Percentiles rank a stretch among this genome's conserved stretches.
phyloP scores from a whole-genome alignment of 2,888 invertebrate species.

The Encarsia formosa region DNA sequence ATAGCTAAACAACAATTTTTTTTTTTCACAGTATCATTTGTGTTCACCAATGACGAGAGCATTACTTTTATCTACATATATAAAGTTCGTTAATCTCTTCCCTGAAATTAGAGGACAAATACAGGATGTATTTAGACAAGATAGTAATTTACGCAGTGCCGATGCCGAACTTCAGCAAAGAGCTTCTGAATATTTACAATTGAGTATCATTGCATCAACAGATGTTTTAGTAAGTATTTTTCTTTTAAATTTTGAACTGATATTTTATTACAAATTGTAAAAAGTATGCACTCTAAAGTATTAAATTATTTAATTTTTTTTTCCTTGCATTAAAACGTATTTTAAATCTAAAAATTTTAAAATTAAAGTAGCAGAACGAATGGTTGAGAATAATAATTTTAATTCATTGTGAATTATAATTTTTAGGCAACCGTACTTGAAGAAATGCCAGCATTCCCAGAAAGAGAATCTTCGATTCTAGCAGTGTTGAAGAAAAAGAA shows the following conservation, averaged over 20 bases:
- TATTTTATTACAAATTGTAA: not conserved
- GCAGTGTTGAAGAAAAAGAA: conserved; percentile 98
- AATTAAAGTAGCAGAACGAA: too few species aligned
- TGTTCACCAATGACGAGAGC: conserved; percentile 97
- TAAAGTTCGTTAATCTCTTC: conserved; percentile 98
- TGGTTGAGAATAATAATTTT: too few species aligned
- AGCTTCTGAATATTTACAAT: conserved; percentile 94
- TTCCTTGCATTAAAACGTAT: not conserved
- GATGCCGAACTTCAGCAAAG: conserved; percentile 98
- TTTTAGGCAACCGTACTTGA: conserved; percentile 88
- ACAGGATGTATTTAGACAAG: conserved; percentile 89
- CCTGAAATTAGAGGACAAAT: conserved; percentile 96
- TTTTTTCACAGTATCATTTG: conserved; percentile 71
- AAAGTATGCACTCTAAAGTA: too few species aligned
- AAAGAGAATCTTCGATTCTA: conserved; percentile 94
- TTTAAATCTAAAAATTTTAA: too few species aligned
- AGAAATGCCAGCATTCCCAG: conserved; percentile 99
- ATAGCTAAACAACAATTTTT: not conserved
- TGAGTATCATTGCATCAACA: conserved; percentile 92
- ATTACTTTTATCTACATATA: conserved; percentile 93
- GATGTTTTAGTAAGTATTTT: conserved; percentile 73
- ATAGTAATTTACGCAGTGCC: conserved; percentile 93
- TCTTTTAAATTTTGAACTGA: not conserved
- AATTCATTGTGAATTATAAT: too few species aligned
- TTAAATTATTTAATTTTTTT: not conserved